Evolutionary conservation across 1,140 invertebrate genomes (phyloP).

Genomic region (Brachionus rotundiformis): DNA sequence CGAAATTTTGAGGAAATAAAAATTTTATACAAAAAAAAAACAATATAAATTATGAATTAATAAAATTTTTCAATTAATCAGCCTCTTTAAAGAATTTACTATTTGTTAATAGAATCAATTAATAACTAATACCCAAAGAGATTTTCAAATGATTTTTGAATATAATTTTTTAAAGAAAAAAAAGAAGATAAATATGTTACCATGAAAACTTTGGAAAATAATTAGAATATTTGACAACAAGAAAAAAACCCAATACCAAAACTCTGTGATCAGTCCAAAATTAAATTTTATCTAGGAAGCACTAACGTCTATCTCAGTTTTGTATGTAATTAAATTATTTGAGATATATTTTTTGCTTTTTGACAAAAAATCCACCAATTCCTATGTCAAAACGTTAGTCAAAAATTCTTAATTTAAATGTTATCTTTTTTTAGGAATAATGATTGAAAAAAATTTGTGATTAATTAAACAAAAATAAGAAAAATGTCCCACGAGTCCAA

Average conservation of each 20-base stretch:
- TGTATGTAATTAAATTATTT: conserved; percentile 41
- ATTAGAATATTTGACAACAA: conserved; percentile 17
- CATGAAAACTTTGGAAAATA: conserved; percentile 43
- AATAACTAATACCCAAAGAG: conserved; percentile 16
- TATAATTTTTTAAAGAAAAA: neutral
- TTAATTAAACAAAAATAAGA: neutral
- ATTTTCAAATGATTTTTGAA: too few species aligned
- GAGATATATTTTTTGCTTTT: neutral
- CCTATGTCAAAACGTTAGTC: too few species aligned
- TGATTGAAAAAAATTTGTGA: conserved; percentile 15
- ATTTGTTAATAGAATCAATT: neutral
- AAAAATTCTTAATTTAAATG: neutral
- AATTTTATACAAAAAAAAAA: too few species aligned
- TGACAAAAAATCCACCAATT: neutral
- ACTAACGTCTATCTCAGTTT: neutral
- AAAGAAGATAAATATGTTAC: conserved; percentile 44
- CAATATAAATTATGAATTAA: conserved; percentile 1
- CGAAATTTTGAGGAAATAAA: neutral
- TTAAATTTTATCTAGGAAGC: conserved; percentile 1
- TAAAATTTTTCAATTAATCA: too few species aligned
- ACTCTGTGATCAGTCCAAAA: neutral
- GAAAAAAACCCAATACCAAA: neutral
- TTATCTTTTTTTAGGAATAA: neutral
- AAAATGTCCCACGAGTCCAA: conserved; percentile 12
- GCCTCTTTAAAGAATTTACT: too few species aligned